phyloP scores from a whole-genome alignment of 2,888 invertebrate genomes.

The Tuta absoluta region DNA sequence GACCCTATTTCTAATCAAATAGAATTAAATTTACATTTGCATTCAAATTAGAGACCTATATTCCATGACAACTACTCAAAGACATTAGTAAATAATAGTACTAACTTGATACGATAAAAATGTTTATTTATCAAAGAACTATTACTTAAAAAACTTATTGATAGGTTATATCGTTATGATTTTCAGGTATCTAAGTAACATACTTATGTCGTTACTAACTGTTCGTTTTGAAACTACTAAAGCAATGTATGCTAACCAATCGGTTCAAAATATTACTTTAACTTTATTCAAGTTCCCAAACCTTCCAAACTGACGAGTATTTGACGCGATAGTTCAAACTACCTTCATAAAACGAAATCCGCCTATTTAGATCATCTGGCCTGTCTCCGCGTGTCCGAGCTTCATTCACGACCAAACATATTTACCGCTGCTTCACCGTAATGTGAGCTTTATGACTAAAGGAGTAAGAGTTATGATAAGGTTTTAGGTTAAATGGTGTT shows the following conservation, averaged over 20 bases:
- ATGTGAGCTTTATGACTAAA: constrained; percentile 34
- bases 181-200: no score
- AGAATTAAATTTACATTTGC: background rate
- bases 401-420: constrained; percentile 34
- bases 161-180: no score
- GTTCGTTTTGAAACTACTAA: no score
- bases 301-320: constrained; percentile 14
- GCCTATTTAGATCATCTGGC: constrained; percentile 73
- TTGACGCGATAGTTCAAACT: constrained; percentile 47
- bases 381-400: constrained; percentile 48
- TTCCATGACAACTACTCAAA: no score
- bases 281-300: background rate
- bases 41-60: no score
- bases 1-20: constrained; percentile 33
- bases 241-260: no score
- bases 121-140: no score
- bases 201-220: no score
- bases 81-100: no score
- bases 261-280: no score
- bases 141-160: no score
- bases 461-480: background rate
- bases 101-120: no score
- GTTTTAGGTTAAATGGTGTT: constrained; percentile 29
- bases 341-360: constrained; percentile 63
- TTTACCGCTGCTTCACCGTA: constrained; percentile 23